phyloP scores from a whole-genome alignment of 2,113 vertebrate species.

The Ochotona princeps region DNA sequence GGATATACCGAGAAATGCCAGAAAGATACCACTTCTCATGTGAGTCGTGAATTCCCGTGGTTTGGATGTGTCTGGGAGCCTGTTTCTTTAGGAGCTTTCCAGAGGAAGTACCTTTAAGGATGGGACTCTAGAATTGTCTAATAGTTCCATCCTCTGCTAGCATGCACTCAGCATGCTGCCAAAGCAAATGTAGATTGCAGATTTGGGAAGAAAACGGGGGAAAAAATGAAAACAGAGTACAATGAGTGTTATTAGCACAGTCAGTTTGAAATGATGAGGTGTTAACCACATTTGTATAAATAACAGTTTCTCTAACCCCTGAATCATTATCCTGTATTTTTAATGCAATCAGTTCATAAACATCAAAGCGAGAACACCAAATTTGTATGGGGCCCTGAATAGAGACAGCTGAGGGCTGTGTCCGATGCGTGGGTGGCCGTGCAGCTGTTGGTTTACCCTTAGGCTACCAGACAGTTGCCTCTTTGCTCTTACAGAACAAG shows the following conservation, averaged over 20 bases:
- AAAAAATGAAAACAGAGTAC: background rate
- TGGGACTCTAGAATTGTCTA: background rate
- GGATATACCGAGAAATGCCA: background rate
- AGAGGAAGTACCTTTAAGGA: background rate
- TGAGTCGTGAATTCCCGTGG: background rate
- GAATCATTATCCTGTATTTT: slow-evolving; percentile 64
- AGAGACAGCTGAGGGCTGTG: slow-evolving; percentile 70
- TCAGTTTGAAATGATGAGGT: slow-evolving; percentile 72
- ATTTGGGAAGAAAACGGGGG: background rate
- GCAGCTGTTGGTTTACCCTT: slow-evolving; percentile 70
- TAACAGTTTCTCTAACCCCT: slow-evolving; percentile 75
- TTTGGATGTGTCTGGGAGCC: no score
- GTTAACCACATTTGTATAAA: slow-evolving; percentile 75
- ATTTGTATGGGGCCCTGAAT: slow-evolving; percentile 41
- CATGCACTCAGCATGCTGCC: background rate
- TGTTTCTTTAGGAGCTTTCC: background rate
- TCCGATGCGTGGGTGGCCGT: slow-evolving; percentile 66
- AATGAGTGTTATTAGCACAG: slow-evolving; percentile 57
- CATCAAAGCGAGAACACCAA: slow-evolving; percentile 61
- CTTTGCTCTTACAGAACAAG: slow-evolving; percentile 25
- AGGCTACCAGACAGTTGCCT: slow-evolving; percentile 67
- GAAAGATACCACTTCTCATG: no score
- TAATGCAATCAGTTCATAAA: slow-evolving; percentile 56
- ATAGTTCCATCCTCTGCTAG: background rate
- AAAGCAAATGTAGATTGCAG: slow-evolving; percentile 21